phyloP scores from a whole-genome alignment of 1,140 invertebrate genomes.

The Colletes gigas region DNA sequence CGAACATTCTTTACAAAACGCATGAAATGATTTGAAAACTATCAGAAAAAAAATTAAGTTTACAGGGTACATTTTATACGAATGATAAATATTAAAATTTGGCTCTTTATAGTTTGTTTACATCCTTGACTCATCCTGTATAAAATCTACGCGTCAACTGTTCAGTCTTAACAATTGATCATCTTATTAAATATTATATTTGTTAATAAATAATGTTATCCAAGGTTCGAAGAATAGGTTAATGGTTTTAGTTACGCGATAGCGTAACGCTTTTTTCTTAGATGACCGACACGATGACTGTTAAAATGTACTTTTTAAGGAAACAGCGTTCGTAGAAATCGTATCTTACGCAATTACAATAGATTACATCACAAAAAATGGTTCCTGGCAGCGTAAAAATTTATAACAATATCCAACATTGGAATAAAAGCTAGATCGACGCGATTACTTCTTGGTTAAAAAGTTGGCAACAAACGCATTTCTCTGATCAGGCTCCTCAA shows the following conservation, averaged over 20 bases:
- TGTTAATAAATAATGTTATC: too few species aligned
- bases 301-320: not conserved
- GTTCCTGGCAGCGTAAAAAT: not conserved
- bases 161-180: too few species aligned
- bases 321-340: not conserved
- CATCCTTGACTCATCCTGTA: too few species aligned
- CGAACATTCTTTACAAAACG: not conserved
- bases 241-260: not conserved
- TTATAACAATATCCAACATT: not conserved
- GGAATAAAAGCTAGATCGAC: not conserved
- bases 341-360: not conserved
- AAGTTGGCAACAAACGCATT: not conserved
- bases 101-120: too few species aligned
- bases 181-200: too few species aligned
- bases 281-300: not conserved
- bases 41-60: too few species aligned
- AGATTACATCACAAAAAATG: not conserved
- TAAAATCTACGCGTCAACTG: too few species aligned
- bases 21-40: not conserved
- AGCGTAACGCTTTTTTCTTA: not conserved
- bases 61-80: too few species aligned
- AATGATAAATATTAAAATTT: too few species aligned
- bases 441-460: not conserved
- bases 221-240: too few species aligned
- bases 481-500: slow-evolving; percentile 7